Evolutionary conservation across 2,888 invertebrate species (phyloP), one percentile per base, ranked within the genome.

Genomic region (Furcula furcula): DNA sequence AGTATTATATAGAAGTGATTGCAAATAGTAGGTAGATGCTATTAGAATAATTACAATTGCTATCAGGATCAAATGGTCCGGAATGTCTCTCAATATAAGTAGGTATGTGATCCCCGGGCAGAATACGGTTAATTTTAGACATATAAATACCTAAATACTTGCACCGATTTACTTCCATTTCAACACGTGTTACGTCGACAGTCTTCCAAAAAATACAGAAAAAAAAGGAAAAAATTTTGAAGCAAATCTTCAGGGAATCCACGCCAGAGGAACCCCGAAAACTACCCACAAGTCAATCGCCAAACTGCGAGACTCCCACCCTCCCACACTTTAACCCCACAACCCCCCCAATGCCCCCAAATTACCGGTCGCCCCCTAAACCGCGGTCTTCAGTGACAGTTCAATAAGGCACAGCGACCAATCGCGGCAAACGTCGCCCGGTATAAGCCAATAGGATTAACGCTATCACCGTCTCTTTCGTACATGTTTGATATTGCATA

Each of bases 381-480:
- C 84, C 80, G 73, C 82, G 75, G 78, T 81, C 81, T 79, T 82
- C 86, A 82, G 84, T 87, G 88, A 87, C 87, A 87, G 86, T 87
- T 86, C 86, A 88, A 86, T 87, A 87, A 81, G 82, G 82, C 85
- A 85, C 74, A 56, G 69, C 82, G 82, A 87, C 88, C 88, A 88
- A 88, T 88, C 85, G 75, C 67, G 76, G 86, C 87, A 88, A 88
- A 88, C 84, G 84, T 88, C 88, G 88, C 74, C 77, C 62, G 68
- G 79, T 87, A 83, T 88, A 88, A 87, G 86, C 88, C 88, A 88
- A 87, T 87, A 85, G 88, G 88, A 88, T 88, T 88, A 88, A 80
- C 87, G 81, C 69, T 79, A 65, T 61, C 20, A 39, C 43, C 43
- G 55, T 79, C 82, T 68, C 75, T 50, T 47, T 82, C 68, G 40